Percentiles rank a stretch among this genome's conserved stretches.
These are phyloP conservation scores for Eulemur coronatus DNA, from an alignment of 2,797 vertebrate genomes.

Conservation along the genomic window DNA sequence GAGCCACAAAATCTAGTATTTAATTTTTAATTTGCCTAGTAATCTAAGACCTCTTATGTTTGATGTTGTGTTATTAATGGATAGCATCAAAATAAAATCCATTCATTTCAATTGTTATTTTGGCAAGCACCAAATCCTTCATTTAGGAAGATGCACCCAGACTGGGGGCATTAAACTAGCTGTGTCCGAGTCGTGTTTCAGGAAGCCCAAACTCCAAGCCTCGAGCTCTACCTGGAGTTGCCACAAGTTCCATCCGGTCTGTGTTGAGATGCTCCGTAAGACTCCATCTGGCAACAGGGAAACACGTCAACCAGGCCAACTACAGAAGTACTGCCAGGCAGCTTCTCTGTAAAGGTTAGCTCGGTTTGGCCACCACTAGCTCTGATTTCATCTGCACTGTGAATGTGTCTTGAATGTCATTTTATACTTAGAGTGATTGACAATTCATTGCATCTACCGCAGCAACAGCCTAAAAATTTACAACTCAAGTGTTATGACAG, in stretches of 20 bases:
- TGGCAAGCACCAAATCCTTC: not conserved
- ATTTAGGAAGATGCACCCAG: not conserved
- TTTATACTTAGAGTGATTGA: slow-evolving; percentile 57
- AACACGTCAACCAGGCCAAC: not conserved
- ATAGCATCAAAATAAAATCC: slow-evolving; percentile 35
- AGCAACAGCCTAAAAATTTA: slow-evolving; percentile 61
- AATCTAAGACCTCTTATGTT: slow-evolving; percentile 42
- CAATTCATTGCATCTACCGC: slow-evolving; percentile 49
- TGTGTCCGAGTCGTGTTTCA: not conserved
- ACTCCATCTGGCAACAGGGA: not conserved
- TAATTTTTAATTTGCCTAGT: slow-evolving; percentile 36
- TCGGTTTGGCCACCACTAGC: not conserved
- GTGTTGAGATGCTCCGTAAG: not conserved
- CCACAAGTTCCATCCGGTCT: not conserved
- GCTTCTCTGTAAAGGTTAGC: not conserved
- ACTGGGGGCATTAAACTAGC: not conserved
- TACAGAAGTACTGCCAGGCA: not conserved
- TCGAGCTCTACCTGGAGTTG: not conserved
- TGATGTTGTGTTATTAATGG: slow-evolving; percentile 50
- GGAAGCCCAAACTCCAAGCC: not conserved
- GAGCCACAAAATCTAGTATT: not conserved
- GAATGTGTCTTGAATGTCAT: slow-evolving; percentile 17
- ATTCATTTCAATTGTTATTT: slow-evolving; percentile 9
- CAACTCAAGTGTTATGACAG: slow-evolving; percentile 67
- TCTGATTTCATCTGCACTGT: not conserved